Base-by-base conservation (phyloP, 1,140 invertebrate genomes). In the Trichogramma pretiosum region DNA sequence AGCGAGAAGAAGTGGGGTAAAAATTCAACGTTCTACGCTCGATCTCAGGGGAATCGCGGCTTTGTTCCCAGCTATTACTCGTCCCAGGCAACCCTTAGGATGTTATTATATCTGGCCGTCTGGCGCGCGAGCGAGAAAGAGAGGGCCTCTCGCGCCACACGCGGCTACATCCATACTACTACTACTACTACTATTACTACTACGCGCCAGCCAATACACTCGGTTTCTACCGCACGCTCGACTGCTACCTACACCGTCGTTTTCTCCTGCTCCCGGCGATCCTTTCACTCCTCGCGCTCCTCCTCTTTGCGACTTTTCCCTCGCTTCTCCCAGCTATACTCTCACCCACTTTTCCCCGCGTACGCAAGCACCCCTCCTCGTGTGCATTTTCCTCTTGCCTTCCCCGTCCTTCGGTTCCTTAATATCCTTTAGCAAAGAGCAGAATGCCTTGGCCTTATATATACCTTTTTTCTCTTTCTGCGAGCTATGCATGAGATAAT, bases 61-160 rank as follows among this genome's bases (percentile, higher is more conserved):
- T 72, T 70, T 70, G 67, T 72, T 71, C 70, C 61, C 61, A 63
- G 67, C 68, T 71, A 72, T 72, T 72, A 72, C 65, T 65, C 68
- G 60, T 62, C 60, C 63, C 60, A 61, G n/a, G 57, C 56, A 65
- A 65, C 66, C 69, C 65, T 67, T 57, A 70, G 62, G 63, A 70
- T 70, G 69, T 70, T 70, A 72, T 72, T 72, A 70, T 72, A 72
- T 70, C 65, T 68, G 56, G 48, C 62, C 57, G 62, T 62, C 65
- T 66, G 61, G 60, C 51, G 35, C 32, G 28, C 11, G 30, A 1
- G 39, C 37, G 48, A n/a, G n/a, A n/a, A n/a, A n/a, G n/a, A n/a
- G n/a, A n/a, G n/a, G n/a, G n/a, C n/a, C 41, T 39, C 24, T 30
- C 50, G 45, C 46, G 14, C n/a, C 38, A 46, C 49, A 46, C n/a